Evolutionary conservation across 2,888 invertebrate genomes (phyloP).

Genomic region (Achlya flavicornis): DNA sequence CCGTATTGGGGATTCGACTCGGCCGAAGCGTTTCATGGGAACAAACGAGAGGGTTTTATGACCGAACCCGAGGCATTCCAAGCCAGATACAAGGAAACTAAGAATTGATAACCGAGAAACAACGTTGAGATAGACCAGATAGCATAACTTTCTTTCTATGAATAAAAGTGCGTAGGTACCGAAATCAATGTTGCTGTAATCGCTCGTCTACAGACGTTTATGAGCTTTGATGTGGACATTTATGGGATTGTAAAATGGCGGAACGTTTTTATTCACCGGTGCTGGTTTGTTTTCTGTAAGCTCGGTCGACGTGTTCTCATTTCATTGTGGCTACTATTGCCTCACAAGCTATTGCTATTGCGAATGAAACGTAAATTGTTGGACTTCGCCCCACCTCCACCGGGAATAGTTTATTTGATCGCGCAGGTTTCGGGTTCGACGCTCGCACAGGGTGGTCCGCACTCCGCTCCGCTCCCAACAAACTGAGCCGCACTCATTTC

Average conservation of each 20-base stretch:
- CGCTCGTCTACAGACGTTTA: conserved; percentile 35
- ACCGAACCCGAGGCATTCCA: conserved; percentile 1
- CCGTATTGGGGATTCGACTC: conserved; percentile 27
- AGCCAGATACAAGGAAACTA: background rate
- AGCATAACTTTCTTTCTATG: conserved; percentile 21
- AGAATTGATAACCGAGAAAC: conserved; percentile 9
- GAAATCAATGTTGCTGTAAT: conserved; percentile 33
- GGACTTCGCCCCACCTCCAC: conserved; percentile 26
- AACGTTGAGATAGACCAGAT: conserved; percentile 12
- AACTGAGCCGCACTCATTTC: conserved; percentile 13
- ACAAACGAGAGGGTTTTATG: conserved; percentile 17
- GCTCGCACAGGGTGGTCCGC: conserved; percentile 59
- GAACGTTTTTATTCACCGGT: conserved; percentile 58
- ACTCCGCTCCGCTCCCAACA: conserved; percentile 18
- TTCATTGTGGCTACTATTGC: conserved; percentile 45
- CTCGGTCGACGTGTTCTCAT: conserved; percentile 34
- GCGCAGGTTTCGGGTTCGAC: conserved; percentile 54
- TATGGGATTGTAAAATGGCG: conserved; percentile 59
- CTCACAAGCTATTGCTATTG: conserved; percentile 47
- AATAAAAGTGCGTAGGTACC: conserved; percentile 30
- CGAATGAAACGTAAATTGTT: conserved; percentile 60
- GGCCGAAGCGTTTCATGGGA: conserved; percentile 30
- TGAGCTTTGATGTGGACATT: conserved; percentile 59
- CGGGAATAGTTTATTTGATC: conserved; percentile 64
- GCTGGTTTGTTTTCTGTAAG: conserved; percentile 49